Base-by-base conservation (phyloP, 2,888 invertebrate species). In the Anaspis maculata region DNA sequence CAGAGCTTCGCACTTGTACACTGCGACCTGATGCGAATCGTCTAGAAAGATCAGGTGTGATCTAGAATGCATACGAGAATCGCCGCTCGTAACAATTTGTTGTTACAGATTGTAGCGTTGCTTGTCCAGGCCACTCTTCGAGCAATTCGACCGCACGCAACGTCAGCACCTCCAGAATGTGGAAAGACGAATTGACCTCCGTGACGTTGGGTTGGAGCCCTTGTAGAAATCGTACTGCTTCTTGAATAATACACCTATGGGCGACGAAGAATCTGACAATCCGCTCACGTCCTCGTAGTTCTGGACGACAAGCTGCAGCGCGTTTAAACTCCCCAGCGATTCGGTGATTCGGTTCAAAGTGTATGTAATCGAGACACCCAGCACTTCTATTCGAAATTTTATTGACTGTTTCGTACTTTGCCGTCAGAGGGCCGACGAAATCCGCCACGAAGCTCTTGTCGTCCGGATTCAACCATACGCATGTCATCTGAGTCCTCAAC, bases 51-150 rank as follows among this genome's bases (percentile, higher is more conserved):
- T n/a, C n/a, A n/a, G n/a, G n/a, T n/a, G n/a, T n/a, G n/a, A n/a
- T n/a, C n/a, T n/a, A n/a, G n/a, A n/a, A n/a, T n/a, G n/a, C n/a
- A n/a, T n/a, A n/a, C n/a, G n/a, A n/a, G n/a, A n/a, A n/a, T n/a
- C n/a, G n/a, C n/a, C n/a, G n/a, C n/a, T n/a, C n/a, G n/a, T n/a
- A n/a, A n/a, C n/a, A n/a, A n/a, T n/a, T n/a, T n/a, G n/a, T n/a
- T n/a, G n/a, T 67, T 67, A 85, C 84, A 64, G 86, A 82, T 55
- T 76, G 74, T 21, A 96, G 64, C 0, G 85, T 83, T 0, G 95
- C 92, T 69, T 95, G 89, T 42, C 89, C 90, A 0, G 92, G 87
- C 87, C 90, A 95, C 47, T 88, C 79, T 0, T 70, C 66, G 15
- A 89, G 64, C 27, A 94, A 65, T 26, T 74, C 71, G 6, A 68